Conservation (phyloP, 2,113 vertebrate genomes). For the Zootoca vivipara region DNA sequence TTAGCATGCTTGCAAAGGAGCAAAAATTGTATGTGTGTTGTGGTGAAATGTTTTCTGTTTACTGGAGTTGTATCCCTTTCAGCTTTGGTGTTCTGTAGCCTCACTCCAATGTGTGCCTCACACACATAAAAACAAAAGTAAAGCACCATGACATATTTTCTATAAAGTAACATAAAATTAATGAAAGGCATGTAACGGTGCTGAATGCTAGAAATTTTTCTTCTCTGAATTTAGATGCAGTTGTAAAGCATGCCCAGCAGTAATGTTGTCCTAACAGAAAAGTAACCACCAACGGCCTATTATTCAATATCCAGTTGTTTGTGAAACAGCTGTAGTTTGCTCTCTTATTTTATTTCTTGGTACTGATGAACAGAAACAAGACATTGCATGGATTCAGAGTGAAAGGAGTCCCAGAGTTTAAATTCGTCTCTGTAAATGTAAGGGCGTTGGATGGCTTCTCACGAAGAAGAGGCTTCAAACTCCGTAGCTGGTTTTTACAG, state of each 20-base stretch:
- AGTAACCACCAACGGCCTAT: background rate
- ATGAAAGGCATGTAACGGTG: accelerated
- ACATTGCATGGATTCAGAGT: background rate
- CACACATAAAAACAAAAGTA: background rate
- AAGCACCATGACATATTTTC: background rate
- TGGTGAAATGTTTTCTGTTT: background rate
- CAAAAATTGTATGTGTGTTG: background rate
- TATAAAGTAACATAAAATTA: accelerated
- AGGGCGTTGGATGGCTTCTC: no score
- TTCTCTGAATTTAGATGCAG: background rate
- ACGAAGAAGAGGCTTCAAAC: no score
- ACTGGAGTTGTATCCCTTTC: accelerated
- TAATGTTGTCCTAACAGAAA: background rate
- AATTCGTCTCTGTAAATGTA: no score
- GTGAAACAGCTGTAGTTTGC: background rate
- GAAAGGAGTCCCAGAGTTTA: background rate
- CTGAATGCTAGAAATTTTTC: background rate
- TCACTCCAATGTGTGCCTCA: accelerated
- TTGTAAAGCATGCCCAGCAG: accelerated
- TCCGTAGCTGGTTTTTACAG: no score
- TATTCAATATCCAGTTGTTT: background rate
- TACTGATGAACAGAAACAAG: background rate
- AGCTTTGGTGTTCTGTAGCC: accelerated
- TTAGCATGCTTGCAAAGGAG: background rate
- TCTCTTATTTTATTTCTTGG: background rate